These are phyloP conservation scores for Corythoichthys haematopterus DNA, from an alignment of 2,113 vertebrate species.

Conservation along the genomic window DNA sequence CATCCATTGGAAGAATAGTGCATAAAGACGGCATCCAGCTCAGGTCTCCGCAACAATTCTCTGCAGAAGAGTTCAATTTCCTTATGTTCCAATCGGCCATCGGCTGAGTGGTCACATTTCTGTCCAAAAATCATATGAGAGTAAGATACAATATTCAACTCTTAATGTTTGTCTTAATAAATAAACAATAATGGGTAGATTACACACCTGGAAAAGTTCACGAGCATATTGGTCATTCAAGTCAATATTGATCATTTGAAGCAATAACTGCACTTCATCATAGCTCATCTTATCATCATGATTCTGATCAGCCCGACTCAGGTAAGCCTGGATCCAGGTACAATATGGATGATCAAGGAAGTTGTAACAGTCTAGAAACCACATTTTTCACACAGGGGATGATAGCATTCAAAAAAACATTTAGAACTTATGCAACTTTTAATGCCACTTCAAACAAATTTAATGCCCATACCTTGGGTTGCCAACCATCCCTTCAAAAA, in stretches of 20 bases:
- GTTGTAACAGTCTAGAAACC: not conserved
- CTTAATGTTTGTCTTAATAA: not conserved
- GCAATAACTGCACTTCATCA: conserved; percentile 85
- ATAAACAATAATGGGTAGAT: not conserved
- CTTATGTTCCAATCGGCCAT: conserved; percentile 79
- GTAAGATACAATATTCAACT: not conserved
- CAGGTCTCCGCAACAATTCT: conserved; percentile 81
- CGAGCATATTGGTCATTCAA: conserved; percentile 84
- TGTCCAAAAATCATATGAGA: conserved; percentile 34
- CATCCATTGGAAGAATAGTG: conserved; percentile 80
- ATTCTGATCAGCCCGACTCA: conserved; percentile 84
- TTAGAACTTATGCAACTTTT: no score
- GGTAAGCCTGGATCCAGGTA: conserved; percentile 87
- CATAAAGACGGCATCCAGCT: conserved; percentile 83
- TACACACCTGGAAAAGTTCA: conserved; percentile 84
- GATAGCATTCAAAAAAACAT: not conserved
- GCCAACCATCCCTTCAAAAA: no score
- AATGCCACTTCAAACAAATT: no score
- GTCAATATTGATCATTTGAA: conserved; percentile 92
- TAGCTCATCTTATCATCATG: conserved; percentile 92
- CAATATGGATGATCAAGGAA: conserved; percentile 50
- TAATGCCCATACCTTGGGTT: no score
- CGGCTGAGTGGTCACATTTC: conserved; percentile 86
- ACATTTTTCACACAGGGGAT: not conserved
- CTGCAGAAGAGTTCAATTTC: conserved; percentile 90